Conservation (phyloP, 1,140 invertebrate genomes). For the Asbolus verrucosus region DNA sequence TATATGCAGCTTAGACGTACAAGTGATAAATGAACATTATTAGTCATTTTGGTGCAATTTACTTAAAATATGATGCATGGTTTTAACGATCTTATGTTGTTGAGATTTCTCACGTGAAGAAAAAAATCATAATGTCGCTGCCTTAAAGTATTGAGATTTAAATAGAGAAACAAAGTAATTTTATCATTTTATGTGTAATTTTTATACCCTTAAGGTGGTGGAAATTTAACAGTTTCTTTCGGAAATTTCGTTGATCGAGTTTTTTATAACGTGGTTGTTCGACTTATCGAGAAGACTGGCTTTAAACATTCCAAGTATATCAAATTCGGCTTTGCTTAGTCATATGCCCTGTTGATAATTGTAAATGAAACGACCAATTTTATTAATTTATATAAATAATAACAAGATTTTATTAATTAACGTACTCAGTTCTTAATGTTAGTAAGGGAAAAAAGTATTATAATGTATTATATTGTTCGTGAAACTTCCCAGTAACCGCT, state of each 20-base stretch:
- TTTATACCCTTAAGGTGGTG: constrained; percentile 14
- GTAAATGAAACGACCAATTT: constrained; percentile 39
- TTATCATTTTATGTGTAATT: constrained; percentile 31
- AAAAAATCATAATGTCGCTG: constrained; percentile 27
- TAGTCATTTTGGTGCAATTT: constrained; percentile 55
- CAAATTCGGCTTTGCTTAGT: constrained; percentile 41
- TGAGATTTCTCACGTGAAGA: neutral
- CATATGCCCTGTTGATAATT: constrained; percentile 36
- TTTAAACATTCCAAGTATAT: constrained; percentile 41
- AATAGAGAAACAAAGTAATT: neutral
- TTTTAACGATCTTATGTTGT: constrained; percentile 37
- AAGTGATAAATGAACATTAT: constrained; percentile 50
- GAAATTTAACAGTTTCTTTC: constrained; percentile 4
- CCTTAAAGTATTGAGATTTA: constrained; percentile 39
- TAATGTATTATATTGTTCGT: constrained; percentile 34
- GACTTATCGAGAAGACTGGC: constrained; percentile 29
- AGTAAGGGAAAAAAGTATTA: constrained; percentile 34
- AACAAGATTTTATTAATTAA: constrained; percentile 39
- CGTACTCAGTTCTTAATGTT: constrained; percentile 42
- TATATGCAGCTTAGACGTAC: constrained; percentile 51
- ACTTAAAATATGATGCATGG: constrained; percentile 38
- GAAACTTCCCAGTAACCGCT: constrained; percentile 12
- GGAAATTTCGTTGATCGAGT: neutral
- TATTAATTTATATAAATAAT: constrained; percentile 40
- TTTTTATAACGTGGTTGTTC: constrained; percentile 13